Base-by-base conservation (phyloP, 2,113 vertebrate species). In the Anguilla rostrata region DNA sequence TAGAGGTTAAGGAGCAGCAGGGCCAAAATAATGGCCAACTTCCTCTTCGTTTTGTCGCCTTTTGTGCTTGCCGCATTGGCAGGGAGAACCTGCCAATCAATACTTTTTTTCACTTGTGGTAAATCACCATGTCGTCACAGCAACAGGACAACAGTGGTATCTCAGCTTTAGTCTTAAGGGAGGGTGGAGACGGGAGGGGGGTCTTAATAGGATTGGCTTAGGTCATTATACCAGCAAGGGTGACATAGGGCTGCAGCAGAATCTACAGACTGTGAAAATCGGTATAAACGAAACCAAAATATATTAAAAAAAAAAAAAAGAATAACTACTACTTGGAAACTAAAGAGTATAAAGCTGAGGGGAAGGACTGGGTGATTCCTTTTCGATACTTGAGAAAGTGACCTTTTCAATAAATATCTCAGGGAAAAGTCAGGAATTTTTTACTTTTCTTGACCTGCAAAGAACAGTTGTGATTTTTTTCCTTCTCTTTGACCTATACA, bases 61-160 rank as follows among this genome's bases (percentile, higher is more conserved):
- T 97, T 97, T 98, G 96, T 97, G 95, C 91, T 93, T 94, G 94
- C 92, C 94, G 94, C 94, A 93, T 95, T 96, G 95, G 96, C 96
- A 91, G 94, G 96, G 95, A 94, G 95, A 95, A 95, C 94, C 97
- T 96, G 97, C 96, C 97, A 97, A 93, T 97, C 97, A 97, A 92
- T 93, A 92, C 94, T 94, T 91, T 86, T 95, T 66, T 66, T 66
- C 60, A 93, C 94, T 93, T 94, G 94, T 95, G 95, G 94, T 91
- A 83, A 94, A 96, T 94, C 95, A 94, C 95, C 92, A 92, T 95
- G 96, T 97, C 94, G 97, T 96, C 96, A 94, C 94, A 94, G 94
- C 95, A 95, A 96, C 96, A 95, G 94, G 92, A 96, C 95, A 94
- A 96, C 93, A 95, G 94, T 95, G 96, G 93, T 95, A 96, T 96